These are phyloP conservation scores for Smutsia temminckii DNA, from an alignment of 2,797 vertebrate species.

Conservation along the genomic window DNA sequence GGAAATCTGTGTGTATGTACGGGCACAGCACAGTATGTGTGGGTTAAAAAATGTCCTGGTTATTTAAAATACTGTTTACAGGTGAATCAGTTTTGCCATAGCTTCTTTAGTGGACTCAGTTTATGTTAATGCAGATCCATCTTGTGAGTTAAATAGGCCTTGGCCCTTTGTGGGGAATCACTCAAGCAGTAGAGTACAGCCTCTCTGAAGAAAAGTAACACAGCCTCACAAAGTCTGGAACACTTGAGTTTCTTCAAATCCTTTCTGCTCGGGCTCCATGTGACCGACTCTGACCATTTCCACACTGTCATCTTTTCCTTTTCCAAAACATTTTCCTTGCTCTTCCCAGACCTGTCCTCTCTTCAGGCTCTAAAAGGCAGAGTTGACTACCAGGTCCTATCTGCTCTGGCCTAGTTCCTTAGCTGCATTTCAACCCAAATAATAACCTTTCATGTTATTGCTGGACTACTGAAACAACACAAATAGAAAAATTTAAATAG, in stretches of 20 bases:
- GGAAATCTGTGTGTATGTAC: constrained; percentile 35
- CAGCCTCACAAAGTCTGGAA: neutral
- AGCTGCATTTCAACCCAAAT: neutral
- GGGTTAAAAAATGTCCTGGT: constrained; percentile 53
- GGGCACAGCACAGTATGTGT: constrained; percentile 13
- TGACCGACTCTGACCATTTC: neutral
- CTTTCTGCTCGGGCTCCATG: neutral
- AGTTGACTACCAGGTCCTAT: neutral
- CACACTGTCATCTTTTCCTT: constrained; percentile 1
- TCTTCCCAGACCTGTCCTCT: neutral
- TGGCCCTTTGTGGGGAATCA: constrained; percentile 29
- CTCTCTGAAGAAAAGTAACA: constrained; percentile 31
- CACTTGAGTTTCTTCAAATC: neutral
- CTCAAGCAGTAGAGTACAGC: neutral
- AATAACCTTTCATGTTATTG: neutral
- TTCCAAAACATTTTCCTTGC: neutral
- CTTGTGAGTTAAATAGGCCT: neutral
- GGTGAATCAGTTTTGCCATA: constrained; percentile 56
- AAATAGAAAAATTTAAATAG: neutral
- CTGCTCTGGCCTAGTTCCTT: neutral
- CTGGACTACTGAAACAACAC: neutral
- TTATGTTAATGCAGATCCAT: neutral
- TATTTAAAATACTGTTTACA: constrained; percentile 59
- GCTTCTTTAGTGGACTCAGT: constrained; percentile 46
- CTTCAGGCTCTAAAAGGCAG: neutral